A percentile compares a stretch with the other conserved stretches of the same genome.
These are phyloP conservation scores for Horisme vitalbata DNA, from an alignment of 2,888 invertebrate genomes.

Conservation along the genomic window DNA sequence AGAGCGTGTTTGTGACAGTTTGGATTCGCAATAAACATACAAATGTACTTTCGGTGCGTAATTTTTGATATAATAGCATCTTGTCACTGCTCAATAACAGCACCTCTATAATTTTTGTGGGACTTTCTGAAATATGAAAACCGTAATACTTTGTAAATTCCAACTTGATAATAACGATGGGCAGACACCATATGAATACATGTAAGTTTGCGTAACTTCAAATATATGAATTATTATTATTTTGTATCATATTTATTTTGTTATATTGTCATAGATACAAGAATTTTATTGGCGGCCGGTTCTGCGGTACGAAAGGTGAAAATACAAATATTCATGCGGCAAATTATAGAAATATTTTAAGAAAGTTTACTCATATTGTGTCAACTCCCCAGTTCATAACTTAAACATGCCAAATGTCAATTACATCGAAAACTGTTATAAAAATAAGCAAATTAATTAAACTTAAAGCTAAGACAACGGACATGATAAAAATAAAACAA, in stretches of 20 bases:
- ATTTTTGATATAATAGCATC: slow-evolving; percentile 27
- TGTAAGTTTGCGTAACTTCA: background rate
- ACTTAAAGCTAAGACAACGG: slow-evolving; percentile 38
- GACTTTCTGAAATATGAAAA: slow-evolving; percentile 54
- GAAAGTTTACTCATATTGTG: slow-evolving; percentile 5
- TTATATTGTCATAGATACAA: too few relatives aligned
- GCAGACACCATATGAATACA: slow-evolving; percentile 21
- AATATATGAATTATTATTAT: too few relatives aligned
- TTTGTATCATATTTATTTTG: too few relatives aligned
- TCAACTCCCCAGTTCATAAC: slow-evolving; percentile 17
- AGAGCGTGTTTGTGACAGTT: slow-evolving; percentile 30
- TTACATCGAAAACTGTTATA: slow-evolving; percentile 35
- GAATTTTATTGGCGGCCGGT: too few relatives aligned
- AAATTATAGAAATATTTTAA: background rate
- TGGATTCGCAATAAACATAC: slow-evolving; percentile 24
- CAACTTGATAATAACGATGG: slow-evolving; percentile 1
- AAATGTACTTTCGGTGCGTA: slow-evolving; percentile 25
- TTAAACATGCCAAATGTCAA: slow-evolving; percentile 30
- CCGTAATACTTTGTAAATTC: slow-evolving; percentile 30
- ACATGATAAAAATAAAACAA: slow-evolving; percentile 13
- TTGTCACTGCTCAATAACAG: slow-evolving; percentile 47
- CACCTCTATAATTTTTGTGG: slow-evolving; percentile 52
- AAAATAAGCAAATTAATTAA: slow-evolving; percentile 34
- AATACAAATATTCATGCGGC: too few relatives aligned
- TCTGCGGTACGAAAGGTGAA: too few relatives aligned